Conservation (phyloP, 2,113 vertebrate genomes). For the Percopsis transmontana region DNA sequence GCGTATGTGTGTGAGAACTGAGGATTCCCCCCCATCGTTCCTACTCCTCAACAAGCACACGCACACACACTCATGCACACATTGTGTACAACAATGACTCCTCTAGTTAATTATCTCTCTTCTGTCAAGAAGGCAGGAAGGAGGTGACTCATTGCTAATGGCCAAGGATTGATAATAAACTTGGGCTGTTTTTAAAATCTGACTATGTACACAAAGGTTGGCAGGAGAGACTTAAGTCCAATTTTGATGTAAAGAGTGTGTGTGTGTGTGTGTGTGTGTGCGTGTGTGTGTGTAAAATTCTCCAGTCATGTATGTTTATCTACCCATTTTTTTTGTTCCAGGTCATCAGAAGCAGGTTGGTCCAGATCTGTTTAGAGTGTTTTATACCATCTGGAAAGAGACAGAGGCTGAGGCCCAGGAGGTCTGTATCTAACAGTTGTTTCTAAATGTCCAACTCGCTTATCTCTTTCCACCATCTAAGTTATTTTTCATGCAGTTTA, state of each 20-base stretch:
- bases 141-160: neutral
- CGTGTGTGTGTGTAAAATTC: neutral
- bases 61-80: neutral
- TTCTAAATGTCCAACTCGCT: too few relatives aligned
- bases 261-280: neutral
- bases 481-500: too few relatives aligned
- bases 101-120: conserved; percentile 54
- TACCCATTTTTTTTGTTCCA: too few relatives aligned
- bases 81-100: conserved; percentile 41
- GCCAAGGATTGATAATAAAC: too few relatives aligned
- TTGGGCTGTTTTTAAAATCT: too few relatives aligned
- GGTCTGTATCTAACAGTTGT: conserved; percentile 71
- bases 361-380: conserved; percentile 90
- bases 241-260: too few relatives aligned
- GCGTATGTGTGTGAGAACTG: conserved; percentile 6
- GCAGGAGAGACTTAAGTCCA: too few relatives aligned
- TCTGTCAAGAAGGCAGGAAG: conserved; percentile 22
- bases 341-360: conserved; percentile 96
- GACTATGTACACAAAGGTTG: too few relatives aligned
- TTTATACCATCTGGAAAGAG: conserved; percentile 98
- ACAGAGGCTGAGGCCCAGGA: conserved; percentile 91
- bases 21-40: too few relatives aligned
- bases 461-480: too few relatives aligned
- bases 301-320: neutral
- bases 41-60: neutral